Base-by-base conservation (phyloP, 2,888 invertebrate genomes). In the Agonopterix alstromeriana region DNA sequence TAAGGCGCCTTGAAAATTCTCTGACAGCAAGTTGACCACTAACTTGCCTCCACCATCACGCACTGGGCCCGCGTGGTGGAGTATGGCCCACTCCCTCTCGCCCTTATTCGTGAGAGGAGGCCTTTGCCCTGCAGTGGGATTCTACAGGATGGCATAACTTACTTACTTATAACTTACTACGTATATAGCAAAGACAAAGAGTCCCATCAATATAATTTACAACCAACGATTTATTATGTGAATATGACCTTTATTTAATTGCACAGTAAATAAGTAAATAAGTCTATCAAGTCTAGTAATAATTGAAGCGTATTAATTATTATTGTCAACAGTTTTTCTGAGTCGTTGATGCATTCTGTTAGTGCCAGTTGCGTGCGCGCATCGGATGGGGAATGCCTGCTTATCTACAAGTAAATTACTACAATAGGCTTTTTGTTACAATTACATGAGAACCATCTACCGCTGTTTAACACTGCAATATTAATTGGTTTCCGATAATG, bases 241-340 rank as follows among this genome's bases (percentile, higher is more conserved):
- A 55, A 49, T 53, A 50, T 62, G 66, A 70, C 70, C 67, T 70
- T 67, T 50, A 11, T 53, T 53, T 61, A 64, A 70, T 67, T 63
- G 53, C 53, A 47, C 44, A 11, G 52, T 47, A 62, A 61, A 61
- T 64, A 63, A 62, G 57, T 57, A 61, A 47, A 54, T 45, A 48
- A 44, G 52, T 50, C 51, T 54, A 58, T 60, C 58, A 56, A 57
- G 61, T 59, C 53, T 48, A 46, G 50, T 46, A 55, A 53, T 65
- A 65, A 63, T 58, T 60, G 57, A 51, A 52, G 50, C 36, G 51
- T 61, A 62, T 64, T 70, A 61, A 53, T 52, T 53, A 53, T 48
- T 44, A 69, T 65, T 57, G 61, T 60, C 53, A 59, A 60, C 53
- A 56, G 55, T 63, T 65, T 59, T 68, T 60, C 57, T 57, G 53